These are phyloP conservation scores for Geotrupes spiniger DNA, from an alignment of 2,888 invertebrate genomes.

Conservation along the genomic window DNA sequence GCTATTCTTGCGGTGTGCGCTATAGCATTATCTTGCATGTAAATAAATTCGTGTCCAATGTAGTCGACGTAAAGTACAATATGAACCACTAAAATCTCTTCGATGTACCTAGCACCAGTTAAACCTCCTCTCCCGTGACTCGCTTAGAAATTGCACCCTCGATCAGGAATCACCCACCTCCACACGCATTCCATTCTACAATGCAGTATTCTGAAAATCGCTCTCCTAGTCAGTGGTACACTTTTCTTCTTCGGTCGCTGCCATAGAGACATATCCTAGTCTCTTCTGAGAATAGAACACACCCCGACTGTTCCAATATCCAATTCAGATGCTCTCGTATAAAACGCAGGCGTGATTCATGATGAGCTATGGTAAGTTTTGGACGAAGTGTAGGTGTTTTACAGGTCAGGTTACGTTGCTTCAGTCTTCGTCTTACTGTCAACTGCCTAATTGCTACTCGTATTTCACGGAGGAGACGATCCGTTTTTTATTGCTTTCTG, in stretches of 20 bases:
- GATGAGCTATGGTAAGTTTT: conserved; percentile 28
- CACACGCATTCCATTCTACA: conserved; percentile 17
- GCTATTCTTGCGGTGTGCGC: no score
- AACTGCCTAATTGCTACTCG: conserved; percentile 28
- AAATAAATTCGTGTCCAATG: no score
- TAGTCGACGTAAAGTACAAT: no score
- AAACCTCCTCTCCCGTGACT: no score
- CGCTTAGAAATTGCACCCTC: no score
- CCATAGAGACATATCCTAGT: conserved; percentile 28
- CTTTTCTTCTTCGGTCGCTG: conserved; percentile 28
- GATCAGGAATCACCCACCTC: no score
- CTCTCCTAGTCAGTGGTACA: conserved; percentile 20
- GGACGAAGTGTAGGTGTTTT: conserved; percentile 25
- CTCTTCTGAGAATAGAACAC: conserved; percentile 31
- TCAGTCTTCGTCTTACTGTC: conserved; percentile 29
- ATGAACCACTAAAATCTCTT: no score
- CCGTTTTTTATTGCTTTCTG: conserved; percentile 21
- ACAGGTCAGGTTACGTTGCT: conserved; percentile 26
- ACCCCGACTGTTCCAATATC: conserved; percentile 23
- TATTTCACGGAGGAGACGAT: conserved; percentile 23
- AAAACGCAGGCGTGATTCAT: conserved; percentile 28
- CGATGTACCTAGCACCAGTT: no score
- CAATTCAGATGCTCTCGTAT: conserved; percentile 29
- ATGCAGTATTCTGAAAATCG: conserved; percentile 20
- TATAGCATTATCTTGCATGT: no score